phyloP scores from a whole-genome alignment of 2,888 invertebrate genomes.

The Papilio protenor region DNA sequence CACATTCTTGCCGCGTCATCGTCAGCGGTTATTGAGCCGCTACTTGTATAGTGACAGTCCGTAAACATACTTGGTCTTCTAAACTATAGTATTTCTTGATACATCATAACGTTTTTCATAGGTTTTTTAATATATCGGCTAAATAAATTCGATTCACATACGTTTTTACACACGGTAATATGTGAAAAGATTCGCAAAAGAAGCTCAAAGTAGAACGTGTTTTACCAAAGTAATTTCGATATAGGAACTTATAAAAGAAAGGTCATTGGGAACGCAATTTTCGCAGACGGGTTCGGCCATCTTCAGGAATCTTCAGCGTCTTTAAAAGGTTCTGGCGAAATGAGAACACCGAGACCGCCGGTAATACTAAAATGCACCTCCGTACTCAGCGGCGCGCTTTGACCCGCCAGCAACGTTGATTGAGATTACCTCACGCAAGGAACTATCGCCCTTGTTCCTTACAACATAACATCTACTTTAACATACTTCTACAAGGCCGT shows the following conservation, averaged over 20 bases:
- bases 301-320: slow-evolving; percentile 50
- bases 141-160: background rate
- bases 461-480: slow-evolving; percentile 51
- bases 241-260: slow-evolving; percentile 55
- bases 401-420: slow-evolving; percentile 67
- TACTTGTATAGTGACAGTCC: slow-evolving; percentile 41
- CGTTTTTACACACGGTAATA: background rate
- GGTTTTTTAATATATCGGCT: background rate
- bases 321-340: slow-evolving; percentile 65
- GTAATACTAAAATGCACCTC: slow-evolving; percentile 75
- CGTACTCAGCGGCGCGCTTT: slow-evolving; percentile 73
- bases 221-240: slow-evolving; percentile 14
- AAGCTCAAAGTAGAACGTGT: background rate
- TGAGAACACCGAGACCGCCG: slow-evolving; percentile 66
- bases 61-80: background rate
- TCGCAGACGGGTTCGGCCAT: slow-evolving; percentile 62
- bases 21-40: slow-evolving; percentile 68
- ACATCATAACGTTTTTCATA: background rate
- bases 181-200: slow-evolving; percentile 1
- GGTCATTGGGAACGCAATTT: slow-evolving; percentile 70
- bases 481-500: slow-evolving; percentile 49
- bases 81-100: background rate
- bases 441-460: slow-evolving; percentile 47
- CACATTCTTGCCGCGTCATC: slow-evolving; percentile 55
- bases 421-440: slow-evolving; percentile 59